These are phyloP conservation scores for Holotrichia oblita DNA, from an alignment of 1,140 invertebrate genomes.

Conservation along the genomic window DNA sequence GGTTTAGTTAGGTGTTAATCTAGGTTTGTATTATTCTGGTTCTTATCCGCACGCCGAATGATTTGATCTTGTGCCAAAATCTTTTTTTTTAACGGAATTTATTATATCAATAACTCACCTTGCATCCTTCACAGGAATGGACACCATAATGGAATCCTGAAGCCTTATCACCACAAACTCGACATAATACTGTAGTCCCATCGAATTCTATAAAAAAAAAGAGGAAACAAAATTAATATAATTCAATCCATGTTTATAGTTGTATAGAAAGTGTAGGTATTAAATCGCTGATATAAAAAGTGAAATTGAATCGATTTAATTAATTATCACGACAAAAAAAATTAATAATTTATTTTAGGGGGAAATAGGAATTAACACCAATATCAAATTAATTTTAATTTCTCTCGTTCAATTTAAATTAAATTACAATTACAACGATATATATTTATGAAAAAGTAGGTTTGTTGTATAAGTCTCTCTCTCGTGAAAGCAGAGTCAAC, in stretches of 20 bases:
- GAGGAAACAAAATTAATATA: conserved; percentile 47
- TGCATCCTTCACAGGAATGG: conserved; percentile 99
- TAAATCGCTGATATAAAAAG: no score
- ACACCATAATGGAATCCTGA: conserved; percentile 99
- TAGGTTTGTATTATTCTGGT: no score
- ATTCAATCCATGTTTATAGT: no score
- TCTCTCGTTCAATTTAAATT: no score
- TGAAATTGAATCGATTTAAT: not conserved
- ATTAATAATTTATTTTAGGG: no score
- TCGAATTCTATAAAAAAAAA: conserved; percentile 92
- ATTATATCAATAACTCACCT: no score
- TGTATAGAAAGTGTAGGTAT: no score
- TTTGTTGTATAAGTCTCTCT: conserved; percentile 1
- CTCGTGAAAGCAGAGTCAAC: conserved; percentile 30
- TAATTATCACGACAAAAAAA: not conserved
- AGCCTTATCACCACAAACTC: conserved; percentile 98
- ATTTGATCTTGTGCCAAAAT: conserved; percentile 4
- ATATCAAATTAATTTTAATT: no score
- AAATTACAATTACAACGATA: no score
- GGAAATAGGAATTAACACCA: no score
- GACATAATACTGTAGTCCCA: conserved; percentile 95
- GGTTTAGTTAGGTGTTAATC: no score
- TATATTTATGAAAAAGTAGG: not conserved
- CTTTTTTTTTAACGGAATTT: not conserved
- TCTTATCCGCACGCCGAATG: no score